Conservation (phyloP, 2,113 vertebrate genomes). For the Toxotes chatareus region DNA sequence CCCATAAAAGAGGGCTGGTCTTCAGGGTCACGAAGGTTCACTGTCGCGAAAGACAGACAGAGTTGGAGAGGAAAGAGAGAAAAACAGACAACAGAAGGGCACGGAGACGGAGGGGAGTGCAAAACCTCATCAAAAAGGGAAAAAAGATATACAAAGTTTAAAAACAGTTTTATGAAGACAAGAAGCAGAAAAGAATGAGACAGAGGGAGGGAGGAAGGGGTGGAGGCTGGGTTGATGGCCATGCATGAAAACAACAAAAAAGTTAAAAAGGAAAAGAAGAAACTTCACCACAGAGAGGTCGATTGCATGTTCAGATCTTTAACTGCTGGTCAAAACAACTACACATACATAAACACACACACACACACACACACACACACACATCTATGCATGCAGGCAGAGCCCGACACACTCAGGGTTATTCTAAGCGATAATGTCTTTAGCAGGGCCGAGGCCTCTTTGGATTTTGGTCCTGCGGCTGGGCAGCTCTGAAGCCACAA, state of each 20-base stretch:
- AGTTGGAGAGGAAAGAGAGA: constrained; percentile 35
- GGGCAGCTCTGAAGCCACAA: constrained; percentile 52
- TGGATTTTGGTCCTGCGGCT: constrained; percentile 48
- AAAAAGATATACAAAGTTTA: constrained; percentile 71
- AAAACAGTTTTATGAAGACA: constrained; percentile 79
- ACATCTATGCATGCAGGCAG: constrained; percentile 19
- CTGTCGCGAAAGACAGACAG: constrained; percentile 40
- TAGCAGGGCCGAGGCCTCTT: constrained; percentile 65
- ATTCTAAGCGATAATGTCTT: constrained; percentile 80
- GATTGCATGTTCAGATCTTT: constrained; percentile 76
- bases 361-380: constrained; percentile 35
- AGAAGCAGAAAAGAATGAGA: constrained; percentile 64
- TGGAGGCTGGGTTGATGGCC: constrained; percentile 57
- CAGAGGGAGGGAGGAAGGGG: constrained; percentile 49
- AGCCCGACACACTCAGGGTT: constrained; percentile 51
- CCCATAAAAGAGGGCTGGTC: constrained; percentile 57
- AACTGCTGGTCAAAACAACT: constrained; percentile 75
- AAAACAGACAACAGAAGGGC: constrained; percentile 56
- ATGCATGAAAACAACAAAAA: constrained; percentile 70
- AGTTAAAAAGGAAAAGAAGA: constrained; percentile 49
- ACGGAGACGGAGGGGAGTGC: constrained; percentile 37
- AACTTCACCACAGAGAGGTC: constrained; percentile 65
- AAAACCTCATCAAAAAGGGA: constrained; percentile 76
- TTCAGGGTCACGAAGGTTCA: constrained; percentile 63
- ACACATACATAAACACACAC: constrained; percentile 43